Base-by-base conservation (phyloP, 1,140 invertebrate species). In the Penaeus japonicus region DNA sequence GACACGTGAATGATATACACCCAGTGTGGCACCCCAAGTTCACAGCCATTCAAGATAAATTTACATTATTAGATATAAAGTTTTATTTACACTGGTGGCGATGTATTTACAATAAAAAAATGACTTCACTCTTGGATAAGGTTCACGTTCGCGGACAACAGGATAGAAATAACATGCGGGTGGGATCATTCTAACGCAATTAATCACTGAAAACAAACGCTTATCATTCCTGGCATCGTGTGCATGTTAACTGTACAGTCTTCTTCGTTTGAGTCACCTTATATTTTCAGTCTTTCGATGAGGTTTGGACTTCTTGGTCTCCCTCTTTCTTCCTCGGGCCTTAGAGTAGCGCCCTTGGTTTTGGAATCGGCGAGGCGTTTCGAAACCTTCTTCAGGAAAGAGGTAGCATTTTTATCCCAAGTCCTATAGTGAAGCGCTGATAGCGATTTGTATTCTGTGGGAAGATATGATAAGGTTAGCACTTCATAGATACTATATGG, bases 371-470 rank as follows among this genome's bases (percentile, higher is more conserved):
- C 27, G 1, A 90, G 62, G 2, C 89, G 85, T n/a, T 87, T 84
- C 1, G 89, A 87, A 22, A 90, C 83, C 65, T 87, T 90, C 85
- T 90, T 90, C 18, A 87, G 12, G 53, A 90, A 90, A 32, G 89
- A 62, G n/a, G 85, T 62, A 1, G 86, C 85, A 12, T 54, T 47
- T n/a, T 87, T 87, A 75, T 87, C 86, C 53, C 84, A 57, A 0
- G 89, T 84, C 15, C 89, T 75, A 53, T 77, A 80, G 1, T 87
- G 89, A 7, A 90, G 81, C 17, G 89, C 86, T 47, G 81, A 18
- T 24, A 90, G 85, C n/a, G 89, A 87, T 70, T 90, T 90, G 81
- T 90, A 90, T 10, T 85, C 89, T 90, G 89, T 5, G 70, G 79
- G 17, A 7, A 30, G 39, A 27, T 27, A 15, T 47, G 47, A 81